These are phyloP conservation scores for Eretmochelys imbricata DNA, from an alignment of 2,113 vertebrate genomes.

Conservation along the genomic window DNA sequence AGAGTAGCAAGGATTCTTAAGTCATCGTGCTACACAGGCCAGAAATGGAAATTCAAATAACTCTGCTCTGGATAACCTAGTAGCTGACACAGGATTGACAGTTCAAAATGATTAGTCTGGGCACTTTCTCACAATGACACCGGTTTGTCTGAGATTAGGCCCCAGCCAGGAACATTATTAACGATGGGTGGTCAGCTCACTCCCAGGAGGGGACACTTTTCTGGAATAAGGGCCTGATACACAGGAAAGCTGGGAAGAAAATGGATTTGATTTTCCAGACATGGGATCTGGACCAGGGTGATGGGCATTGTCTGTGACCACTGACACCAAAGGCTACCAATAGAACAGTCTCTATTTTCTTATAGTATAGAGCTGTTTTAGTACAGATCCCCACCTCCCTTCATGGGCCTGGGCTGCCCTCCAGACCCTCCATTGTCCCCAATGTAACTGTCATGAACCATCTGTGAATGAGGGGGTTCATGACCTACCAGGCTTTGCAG, in stretches of 20 bases:
- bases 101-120: background rate
- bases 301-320: background rate
- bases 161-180: background rate
- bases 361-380: no score
- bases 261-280: background rate
- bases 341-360: background rate
- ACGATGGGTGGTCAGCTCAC: fast-evolving
- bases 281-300: background rate
- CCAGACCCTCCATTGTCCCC: no score
- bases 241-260: background rate
- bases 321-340: background rate
- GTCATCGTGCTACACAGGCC: background rate
- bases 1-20: background rate
- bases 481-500: no score
- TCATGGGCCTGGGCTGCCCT: no score
- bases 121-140: background rate
- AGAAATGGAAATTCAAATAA: constrained; percentile 14
- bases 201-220: background rate
- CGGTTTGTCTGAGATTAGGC: background rate
- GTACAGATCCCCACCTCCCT: no score
- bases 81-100: background rate
- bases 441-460: no score
- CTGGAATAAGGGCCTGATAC: background rate
- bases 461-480: no score
- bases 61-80: background rate